Percentiles rank a stretch among this genome's conserved stretches.
Conservation (phyloP, 1,140 invertebrate genomes). For the Dinothrombium tinctorium region DNA sequence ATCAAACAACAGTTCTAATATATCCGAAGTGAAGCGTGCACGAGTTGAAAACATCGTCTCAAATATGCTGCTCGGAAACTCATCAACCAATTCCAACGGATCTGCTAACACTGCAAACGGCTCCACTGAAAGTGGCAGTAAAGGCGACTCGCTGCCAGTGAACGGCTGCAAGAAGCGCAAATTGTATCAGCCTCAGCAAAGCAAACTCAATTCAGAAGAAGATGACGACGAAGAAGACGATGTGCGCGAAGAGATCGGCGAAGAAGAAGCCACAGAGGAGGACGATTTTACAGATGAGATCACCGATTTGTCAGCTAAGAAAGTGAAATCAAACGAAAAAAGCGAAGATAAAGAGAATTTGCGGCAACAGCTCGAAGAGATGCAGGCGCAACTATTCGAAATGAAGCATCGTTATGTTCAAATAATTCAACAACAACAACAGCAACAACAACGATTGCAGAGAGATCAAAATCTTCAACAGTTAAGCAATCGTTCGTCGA, state of each 20-base stretch:
- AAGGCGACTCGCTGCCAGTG: slow-evolving; percentile 14
- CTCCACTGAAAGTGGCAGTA: slow-evolving; percentile 22
- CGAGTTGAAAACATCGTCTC: slow-evolving; percentile 82
- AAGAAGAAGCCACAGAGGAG: too few relatives aligned
- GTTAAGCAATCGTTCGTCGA: slow-evolving; percentile 13
- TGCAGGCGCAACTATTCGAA: slow-evolving; percentile 64
- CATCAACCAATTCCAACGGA: slow-evolving; percentile 1
- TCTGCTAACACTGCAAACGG: neutral
- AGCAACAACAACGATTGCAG: slow-evolving; percentile 16
- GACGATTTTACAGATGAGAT: neutral
- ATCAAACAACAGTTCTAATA: slow-evolving; percentile 4
- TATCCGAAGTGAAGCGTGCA: slow-evolving; percentile 44
- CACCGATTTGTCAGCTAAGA: slow-evolving; percentile 8
- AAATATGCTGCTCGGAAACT: slow-evolving; percentile 37
- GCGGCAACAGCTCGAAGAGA: slow-evolving; percentile 52
- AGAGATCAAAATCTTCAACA: slow-evolving; percentile 9
- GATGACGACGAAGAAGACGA: slow-evolving; percentile 26
- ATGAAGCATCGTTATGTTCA: slow-evolving; percentile 77
- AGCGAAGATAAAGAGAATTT: slow-evolving; percentile 43
- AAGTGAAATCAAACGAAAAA: slow-evolving; percentile 9
- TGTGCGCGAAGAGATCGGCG: slow-evolving; percentile 11
- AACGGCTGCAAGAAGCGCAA: slow-evolving; percentile 88
- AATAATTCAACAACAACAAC: slow-evolving; percentile 33
- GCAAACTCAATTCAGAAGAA: slow-evolving; percentile 34
- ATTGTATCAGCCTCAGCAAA: slow-evolving; percentile 84